These are phyloP conservation scores for Pantelozetes paolii DNA, from an alignment of 2,888 invertebrate species.

Conservation along the genomic window DNA sequence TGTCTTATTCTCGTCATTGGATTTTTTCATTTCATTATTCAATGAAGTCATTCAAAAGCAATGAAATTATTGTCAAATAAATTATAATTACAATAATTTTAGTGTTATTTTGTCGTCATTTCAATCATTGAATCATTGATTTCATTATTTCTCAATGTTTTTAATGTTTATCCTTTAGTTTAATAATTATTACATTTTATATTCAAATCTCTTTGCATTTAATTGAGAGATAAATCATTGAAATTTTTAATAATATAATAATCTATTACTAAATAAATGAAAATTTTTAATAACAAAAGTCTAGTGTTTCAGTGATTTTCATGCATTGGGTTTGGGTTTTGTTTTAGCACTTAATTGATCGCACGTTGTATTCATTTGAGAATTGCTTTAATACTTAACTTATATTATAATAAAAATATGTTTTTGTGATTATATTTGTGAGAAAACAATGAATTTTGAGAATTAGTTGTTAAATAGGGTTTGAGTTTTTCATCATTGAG, in stretches of 20 bases:
- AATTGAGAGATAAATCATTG: not conserved
- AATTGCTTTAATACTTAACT: too few relatives aligned
- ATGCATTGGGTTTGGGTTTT: too few relatives aligned
- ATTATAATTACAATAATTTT: not conserved
- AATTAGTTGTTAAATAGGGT: too few relatives aligned
- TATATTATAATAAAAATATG: too few relatives aligned
- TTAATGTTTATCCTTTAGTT: not conserved
- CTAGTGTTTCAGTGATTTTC: not conserved
- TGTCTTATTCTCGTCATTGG: not conserved
- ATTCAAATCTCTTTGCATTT: not conserved
- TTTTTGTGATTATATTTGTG: too few relatives aligned
- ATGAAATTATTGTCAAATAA: not conserved
- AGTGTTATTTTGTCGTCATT: not conserved
- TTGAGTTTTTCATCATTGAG: not conserved
- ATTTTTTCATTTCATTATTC: not conserved
- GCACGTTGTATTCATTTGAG: not conserved
- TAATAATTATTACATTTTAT: not conserved
- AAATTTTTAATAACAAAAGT: too few relatives aligned
- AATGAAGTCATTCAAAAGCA: constrained; percentile 1
- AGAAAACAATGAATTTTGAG: not conserved
- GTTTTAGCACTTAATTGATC: not conserved
- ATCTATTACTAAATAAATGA: too few relatives aligned
- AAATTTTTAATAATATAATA: not conserved
- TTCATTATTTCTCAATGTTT: too few relatives aligned
- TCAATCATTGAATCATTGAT: too few relatives aligned